Conservation (phyloP, 2,797 vertebrate species). For the Coilia nasus region DNA sequence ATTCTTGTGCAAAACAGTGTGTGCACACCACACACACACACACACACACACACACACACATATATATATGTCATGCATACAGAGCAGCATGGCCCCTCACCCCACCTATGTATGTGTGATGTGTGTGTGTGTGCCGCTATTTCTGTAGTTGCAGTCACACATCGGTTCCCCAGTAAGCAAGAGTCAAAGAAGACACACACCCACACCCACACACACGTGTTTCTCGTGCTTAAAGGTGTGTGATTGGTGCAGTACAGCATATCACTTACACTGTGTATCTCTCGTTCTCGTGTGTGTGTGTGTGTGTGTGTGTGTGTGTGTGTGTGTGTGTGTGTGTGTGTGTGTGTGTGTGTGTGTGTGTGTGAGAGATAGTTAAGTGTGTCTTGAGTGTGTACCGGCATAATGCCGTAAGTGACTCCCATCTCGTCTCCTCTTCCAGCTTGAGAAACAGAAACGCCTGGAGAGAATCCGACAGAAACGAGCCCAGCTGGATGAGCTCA, state of each 20-base stretch:
- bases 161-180: background rate
- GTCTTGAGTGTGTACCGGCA: no score
- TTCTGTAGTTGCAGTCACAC: background rate
- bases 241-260: background rate
- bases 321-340: no score
- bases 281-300: no score
- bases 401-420: background rate
- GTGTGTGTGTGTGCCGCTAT: background rate
- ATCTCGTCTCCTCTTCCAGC: conserved; percentile 62
- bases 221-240: background rate
- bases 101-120: background rate
- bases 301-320: no score
- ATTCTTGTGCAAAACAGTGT: background rate
- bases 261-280: no score
- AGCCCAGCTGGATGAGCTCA: conserved; percentile 83
- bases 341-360: no score
- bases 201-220: background rate
- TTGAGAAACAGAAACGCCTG: conserved; percentile 85
- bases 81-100: background rate
- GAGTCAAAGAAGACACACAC: background rate
- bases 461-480: conserved; percentile 86
- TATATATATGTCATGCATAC: background rate
- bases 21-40: background rate
- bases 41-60: conserved; percentile 21
- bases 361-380: no score